Percentiles rank a stretch among this genome's conserved stretches.
These are phyloP conservation scores for Periophthalmodon schlosseri DNA, from an alignment of 2,113 vertebrate species.

Conservation along the genomic window DNA sequence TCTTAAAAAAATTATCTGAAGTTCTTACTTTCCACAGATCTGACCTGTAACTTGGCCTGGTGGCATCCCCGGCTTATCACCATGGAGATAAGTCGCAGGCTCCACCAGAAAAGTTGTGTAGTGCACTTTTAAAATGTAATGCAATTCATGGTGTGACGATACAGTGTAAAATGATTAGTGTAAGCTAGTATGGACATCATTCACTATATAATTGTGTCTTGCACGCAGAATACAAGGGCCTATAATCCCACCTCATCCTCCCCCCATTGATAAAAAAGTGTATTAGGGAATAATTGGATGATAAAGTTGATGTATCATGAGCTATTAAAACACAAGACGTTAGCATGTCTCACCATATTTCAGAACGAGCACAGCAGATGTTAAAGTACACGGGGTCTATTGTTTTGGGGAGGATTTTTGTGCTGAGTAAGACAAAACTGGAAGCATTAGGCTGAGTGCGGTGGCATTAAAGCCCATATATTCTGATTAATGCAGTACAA, in stretches of 20 bases:
- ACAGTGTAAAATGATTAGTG: too few relatives aligned
- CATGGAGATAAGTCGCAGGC: too few relatives aligned
- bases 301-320: conserved; percentile 4
- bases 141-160: too few relatives aligned
- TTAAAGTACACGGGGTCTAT: neutral
- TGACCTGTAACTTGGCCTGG: too few relatives aligned
- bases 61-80: too few relatives aligned
- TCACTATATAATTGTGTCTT: too few relatives aligned
- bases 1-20: too few relatives aligned
- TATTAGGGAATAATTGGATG: neutral
- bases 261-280: neutral
- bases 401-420: conserved; percentile 1
- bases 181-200: too few relatives aligned
- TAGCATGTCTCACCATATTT: neutral
- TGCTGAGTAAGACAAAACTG: conserved; percentile 4
- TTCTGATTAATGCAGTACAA: conserved; percentile 45
- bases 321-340: neutral
- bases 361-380: neutral
- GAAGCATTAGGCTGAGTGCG: conserved; percentile 1
- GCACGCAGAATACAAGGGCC: neutral
- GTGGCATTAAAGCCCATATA: conserved; percentile 24
- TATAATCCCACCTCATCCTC: neutral
- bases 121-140: too few relatives aligned
- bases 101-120: too few relatives aligned
- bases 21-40: too few relatives aligned